Conservation (phyloP, 2,888 invertebrate genomes). For the Harpagoxenus sublaevis region DNA sequence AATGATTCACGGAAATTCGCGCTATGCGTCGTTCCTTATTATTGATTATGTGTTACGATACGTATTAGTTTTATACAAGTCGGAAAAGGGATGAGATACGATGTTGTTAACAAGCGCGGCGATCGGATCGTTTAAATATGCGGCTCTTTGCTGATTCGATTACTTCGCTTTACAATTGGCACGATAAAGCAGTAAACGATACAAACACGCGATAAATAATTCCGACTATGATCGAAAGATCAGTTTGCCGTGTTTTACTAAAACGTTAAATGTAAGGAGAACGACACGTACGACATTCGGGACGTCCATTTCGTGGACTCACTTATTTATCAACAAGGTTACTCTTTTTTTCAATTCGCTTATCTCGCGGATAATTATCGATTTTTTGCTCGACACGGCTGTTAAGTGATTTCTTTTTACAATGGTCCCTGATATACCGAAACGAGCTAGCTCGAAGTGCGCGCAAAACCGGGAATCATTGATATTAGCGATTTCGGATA, state of each 20-base stretch:
- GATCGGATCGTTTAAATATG: neutral
- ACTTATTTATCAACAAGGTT: constrained; percentile 15
- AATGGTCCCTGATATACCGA: neutral
- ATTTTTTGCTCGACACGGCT: neutral
- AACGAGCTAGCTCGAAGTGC: neutral
- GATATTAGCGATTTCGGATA: neutral
- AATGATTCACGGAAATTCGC: neutral
- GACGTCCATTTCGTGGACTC: neutral
- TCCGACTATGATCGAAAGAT: neutral
- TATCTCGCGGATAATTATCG: constrained; percentile 24
- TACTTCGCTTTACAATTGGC: neutral
- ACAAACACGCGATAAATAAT: constrained; percentile 39
- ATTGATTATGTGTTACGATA: neutral
- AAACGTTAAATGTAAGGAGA: neutral
- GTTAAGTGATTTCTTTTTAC: constrained; percentile 18
- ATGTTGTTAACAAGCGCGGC: neutral
- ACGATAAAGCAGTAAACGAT: neutral
- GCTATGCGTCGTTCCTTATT: neutral
- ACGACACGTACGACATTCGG: neutral
- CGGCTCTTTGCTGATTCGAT: constrained; percentile 21
- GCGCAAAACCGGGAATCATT: neutral
- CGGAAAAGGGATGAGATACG: neutral
- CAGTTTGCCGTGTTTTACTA: neutral
- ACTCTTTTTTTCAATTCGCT: constrained; percentile 3
- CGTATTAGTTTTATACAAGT: constrained; percentile 5